Conservation (phyloP, 1,140 invertebrate genomes). For the Brachionus rubens region DNA sequence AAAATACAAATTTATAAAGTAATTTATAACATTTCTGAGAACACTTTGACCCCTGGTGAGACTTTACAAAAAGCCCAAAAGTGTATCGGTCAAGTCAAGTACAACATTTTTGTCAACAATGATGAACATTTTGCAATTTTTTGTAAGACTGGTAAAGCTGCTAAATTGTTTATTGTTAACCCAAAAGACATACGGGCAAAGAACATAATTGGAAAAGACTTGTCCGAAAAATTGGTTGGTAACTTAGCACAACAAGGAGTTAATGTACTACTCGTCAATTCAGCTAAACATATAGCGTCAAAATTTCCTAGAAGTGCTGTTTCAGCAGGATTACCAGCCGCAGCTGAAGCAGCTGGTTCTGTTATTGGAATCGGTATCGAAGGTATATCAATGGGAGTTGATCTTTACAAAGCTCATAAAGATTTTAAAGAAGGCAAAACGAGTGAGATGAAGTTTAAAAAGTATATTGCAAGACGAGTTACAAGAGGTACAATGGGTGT, state of each 20-base stretch:
- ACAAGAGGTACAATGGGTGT: conserved; percentile 22
- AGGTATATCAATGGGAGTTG: neutral
- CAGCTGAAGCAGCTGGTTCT: conserved; percentile 19
- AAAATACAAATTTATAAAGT: conserved; percentile 36
- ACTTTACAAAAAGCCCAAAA: neutral
- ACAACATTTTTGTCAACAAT: conserved; percentile 41
- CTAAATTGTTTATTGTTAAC: conserved; percentile 26
- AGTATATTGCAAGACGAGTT: conserved; percentile 17
- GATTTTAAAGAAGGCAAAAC: conserved; percentile 36
- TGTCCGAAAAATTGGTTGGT: neutral
- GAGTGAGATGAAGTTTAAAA: conserved; percentile 9
- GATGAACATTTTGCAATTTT: conserved; percentile 37
- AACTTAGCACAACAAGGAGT: conserved; percentile 23
- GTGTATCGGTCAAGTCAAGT: neutral
- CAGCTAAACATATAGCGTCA: conserved; percentile 13
- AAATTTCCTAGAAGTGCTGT: conserved; percentile 1
- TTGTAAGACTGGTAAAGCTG: conserved; percentile 32
- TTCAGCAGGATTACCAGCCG: neutral
- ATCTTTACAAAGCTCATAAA: conserved; percentile 23
- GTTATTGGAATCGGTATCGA: conserved; percentile 10
- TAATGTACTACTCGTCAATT: conserved; percentile 1
- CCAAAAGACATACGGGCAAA: conserved; percentile 4
- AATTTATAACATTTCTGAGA: neutral
- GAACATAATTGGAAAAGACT: conserved; percentile 22
- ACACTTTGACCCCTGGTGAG: neutral